Evolutionary conservation across 2,113 vertebrate genomes (phyloP).

Genomic region (Nyctereutes procyonoides): DNA sequence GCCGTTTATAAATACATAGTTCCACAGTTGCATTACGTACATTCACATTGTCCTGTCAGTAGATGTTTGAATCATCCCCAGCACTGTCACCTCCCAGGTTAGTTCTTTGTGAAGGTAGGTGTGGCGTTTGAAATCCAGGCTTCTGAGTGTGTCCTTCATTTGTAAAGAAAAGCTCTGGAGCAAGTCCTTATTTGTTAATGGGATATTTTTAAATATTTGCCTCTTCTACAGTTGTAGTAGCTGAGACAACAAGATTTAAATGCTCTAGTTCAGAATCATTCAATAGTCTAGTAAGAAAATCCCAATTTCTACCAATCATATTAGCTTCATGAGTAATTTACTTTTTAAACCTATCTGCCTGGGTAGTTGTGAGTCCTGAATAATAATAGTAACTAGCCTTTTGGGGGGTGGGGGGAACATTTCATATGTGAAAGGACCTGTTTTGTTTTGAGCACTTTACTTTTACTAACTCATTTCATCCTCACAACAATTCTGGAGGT

Average conservation of each 20-base stretch:
- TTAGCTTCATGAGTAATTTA: slow-evolving; percentile 4
- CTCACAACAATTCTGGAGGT: not conserved
- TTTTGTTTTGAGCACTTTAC: not conserved
- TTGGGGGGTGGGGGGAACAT: not conserved
- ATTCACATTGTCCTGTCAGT: not conserved
- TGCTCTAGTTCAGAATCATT: slow-evolving; percentile 7
- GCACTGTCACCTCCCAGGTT: not conserved
- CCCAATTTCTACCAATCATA: not conserved
- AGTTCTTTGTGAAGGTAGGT: not conserved
- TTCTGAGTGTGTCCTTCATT: not conserved
- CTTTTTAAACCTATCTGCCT: not conserved
- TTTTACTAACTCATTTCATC: not conserved
- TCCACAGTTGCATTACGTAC: not conserved
- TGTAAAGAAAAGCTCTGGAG: not conserved
- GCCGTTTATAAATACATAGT: not conserved
- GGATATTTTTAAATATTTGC: not conserved
- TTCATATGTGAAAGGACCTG: not conserved
- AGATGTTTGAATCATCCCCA: not conserved
- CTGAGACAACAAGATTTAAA: slow-evolving; percentile 16
- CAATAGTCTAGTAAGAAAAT: not conserved
- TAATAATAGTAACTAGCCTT: not conserved
- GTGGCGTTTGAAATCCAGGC: not conserved
- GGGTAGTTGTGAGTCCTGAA: not conserved
- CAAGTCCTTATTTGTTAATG: not conserved
- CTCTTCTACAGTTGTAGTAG: not conserved